A percentile compares a stretch with the other conserved stretches of the same genome.
phyloP scores from a whole-genome alignment of 2,797 vertebrate species.

The Epinephelus coioides region DNA sequence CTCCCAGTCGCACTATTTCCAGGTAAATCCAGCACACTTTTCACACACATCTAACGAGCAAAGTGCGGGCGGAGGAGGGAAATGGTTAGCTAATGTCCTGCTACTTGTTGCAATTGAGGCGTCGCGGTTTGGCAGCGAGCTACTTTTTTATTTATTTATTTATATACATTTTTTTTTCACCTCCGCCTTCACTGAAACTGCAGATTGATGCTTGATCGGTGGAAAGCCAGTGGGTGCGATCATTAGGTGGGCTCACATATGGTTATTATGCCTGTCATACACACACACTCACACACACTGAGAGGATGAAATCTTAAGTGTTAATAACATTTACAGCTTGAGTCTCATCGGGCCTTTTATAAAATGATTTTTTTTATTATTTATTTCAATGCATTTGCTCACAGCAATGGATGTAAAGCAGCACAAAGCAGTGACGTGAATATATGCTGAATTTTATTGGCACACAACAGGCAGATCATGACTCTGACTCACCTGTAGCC shows the following conservation, averaged over 20 bases:
- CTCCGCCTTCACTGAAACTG: slow-evolving; percentile 57
- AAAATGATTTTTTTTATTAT: slow-evolving; percentile 38
- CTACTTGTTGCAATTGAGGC: slow-evolving; percentile 78
- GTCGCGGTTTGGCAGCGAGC: slow-evolving; percentile 65
- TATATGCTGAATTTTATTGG: slow-evolving; percentile 10
- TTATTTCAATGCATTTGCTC: slow-evolving; percentile 38
- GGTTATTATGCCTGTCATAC: not conserved
- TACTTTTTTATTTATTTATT: slow-evolving; percentile 52
- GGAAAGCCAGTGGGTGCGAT: slow-evolving; percentile 27
- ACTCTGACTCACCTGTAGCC: slow-evolving; percentile 82
- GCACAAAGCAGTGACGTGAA: slow-evolving; percentile 14
- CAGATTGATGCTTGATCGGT: slow-evolving; percentile 54
- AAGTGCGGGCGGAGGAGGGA: slow-evolving; percentile 15
- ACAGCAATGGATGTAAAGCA: not conserved
- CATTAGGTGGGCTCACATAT: slow-evolving; percentile 26
- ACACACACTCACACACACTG: not conserved
- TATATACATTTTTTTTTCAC: not conserved
- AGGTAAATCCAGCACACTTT: slow-evolving; percentile 79
- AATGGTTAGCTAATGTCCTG: slow-evolving; percentile 41
- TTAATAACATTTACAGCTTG: slow-evolving; percentile 17
- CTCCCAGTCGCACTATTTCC: slow-evolving; percentile 88
- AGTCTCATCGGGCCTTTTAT: slow-evolving; percentile 54
- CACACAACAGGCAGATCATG: slow-evolving; percentile 9
- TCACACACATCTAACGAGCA: not conserved
- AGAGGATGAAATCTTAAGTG: not conserved